These are phyloP conservation scores for Xanthorhoe designata DNA, from an alignment of 2,888 invertebrate species.

Conservation along the genomic window DNA sequence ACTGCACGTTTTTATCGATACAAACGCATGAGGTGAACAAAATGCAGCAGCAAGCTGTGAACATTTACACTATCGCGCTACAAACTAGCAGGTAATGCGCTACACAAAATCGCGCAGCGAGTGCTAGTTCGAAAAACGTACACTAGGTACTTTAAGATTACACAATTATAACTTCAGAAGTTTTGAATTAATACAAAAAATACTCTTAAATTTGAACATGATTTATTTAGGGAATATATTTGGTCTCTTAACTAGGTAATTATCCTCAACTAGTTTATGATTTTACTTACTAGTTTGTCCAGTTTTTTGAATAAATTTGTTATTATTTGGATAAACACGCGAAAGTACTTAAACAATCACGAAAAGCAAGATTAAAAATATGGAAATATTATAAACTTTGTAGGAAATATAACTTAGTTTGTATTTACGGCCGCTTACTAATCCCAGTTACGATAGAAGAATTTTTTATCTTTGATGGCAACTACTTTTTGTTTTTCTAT, in stretches of 20 bases:
- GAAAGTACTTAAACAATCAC: conserved; percentile 27
- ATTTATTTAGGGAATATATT: conserved; percentile 36
- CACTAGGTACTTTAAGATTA: neutral
- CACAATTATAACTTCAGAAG: too few species aligned
- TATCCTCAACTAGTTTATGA: conserved; percentile 36
- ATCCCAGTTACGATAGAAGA: too few species aligned
- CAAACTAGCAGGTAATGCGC: too few species aligned
- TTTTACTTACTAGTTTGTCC: conserved; percentile 29
- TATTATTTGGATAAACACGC: conserved; percentile 33
- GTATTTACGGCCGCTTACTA: too few species aligned
- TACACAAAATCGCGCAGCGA: too few species aligned
- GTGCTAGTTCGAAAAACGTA: too few species aligned
- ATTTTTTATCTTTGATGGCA: too few species aligned
- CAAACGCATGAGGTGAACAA: too few species aligned
- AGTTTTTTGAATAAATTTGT: conserved; percentile 35
- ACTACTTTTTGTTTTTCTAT: too few species aligned
- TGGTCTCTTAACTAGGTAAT: conserved; percentile 26
- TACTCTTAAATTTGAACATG: conserved; percentile 22
- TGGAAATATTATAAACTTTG: neutral
- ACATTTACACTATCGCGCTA: too few species aligned
- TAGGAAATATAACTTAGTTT: neutral
- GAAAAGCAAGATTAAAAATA: neutral
- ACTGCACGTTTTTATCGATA: too few species aligned
- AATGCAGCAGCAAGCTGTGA: too few species aligned
- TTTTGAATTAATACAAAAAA: neutral